Base-by-base conservation (phyloP, 2,888 invertebrate genomes). In the Cosmia pyralina region DNA sequence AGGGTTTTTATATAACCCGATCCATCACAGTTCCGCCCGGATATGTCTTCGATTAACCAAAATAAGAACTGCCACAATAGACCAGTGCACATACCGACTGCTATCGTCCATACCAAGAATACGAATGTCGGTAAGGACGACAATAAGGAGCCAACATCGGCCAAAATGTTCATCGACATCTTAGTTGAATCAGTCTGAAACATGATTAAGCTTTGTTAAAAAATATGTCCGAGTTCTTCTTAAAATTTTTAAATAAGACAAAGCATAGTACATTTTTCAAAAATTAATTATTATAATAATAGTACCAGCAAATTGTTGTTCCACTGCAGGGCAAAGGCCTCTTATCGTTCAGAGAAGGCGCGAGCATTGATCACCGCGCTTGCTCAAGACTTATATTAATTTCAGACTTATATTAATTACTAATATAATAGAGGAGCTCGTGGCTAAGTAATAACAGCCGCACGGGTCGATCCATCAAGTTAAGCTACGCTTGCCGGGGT, bases 31-130 rank as follows among this genome's bases (percentile, higher is more conserved):
- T 93, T 90, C 71, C 88, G 67, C 0, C 89, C 91, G 0, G 97
- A 97, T 71, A 98, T 93, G 79, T 98, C 98, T 92, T 98, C 98
- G 19, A 98, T 93, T 84, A 98, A 97, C 98, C 98, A 98, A 90
- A 98, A 98, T 0, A 99, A 94, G 90, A 98, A 99, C 85, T 98
- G 97, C 98, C 99, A 99, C 38, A 98, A 95, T 0, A 98, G 93
- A 0, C 98, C 98, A 0, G 98, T 98, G 86, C 98, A 98, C 82
- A 98, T 96, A 0, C 99, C 99, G 38, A 98, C 97, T 2, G 97
- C 97, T 76, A 98, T 97, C 72, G 98, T 98, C 97, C 98, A 98
- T 28, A 98, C 77, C 72, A 98, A 96, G 90, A 98, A 99, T 2
- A 98, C 94, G 11, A 98, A 90, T 28, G 98, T 97, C 0, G 97